Evolutionary conservation across 2,797 vertebrate genomes (phyloP).

Genomic region (Mionectes olivaceus): DNA sequence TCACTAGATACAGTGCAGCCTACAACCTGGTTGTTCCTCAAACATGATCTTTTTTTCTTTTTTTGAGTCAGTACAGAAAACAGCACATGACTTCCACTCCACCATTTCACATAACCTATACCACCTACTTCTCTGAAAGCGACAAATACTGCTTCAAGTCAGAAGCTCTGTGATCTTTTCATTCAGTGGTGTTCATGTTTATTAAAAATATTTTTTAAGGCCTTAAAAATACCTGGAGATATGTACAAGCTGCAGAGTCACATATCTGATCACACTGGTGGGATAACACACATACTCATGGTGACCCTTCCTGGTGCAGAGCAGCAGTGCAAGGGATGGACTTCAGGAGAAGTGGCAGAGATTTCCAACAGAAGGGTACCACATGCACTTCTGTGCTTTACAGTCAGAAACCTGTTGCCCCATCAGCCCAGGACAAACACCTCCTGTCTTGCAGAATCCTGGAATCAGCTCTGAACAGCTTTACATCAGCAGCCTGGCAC

Average conservation of each 20-base stretch:
- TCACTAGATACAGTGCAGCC: not conserved
- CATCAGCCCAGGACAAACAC: not conserved
- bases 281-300: accelerated
- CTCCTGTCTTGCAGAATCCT: not conserved
- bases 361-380: not conserved
- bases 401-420: not conserved
- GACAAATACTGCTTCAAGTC: not conserved
- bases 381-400: not conserved
- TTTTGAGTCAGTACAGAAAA: not conserved
- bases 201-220: not conserved
- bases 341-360: not conserved
- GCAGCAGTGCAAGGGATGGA: accelerated
- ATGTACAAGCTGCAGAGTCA: not conserved
- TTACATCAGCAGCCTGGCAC: not conserved
- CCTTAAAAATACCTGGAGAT: not conserved
- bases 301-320: not conserved
- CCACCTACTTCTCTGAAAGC: not conserved
- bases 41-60: not conserved
- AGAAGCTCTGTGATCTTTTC: accelerated
- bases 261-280: accelerated
- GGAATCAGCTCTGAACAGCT: not conserved
- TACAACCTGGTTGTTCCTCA: not conserved
- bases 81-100: not conserved
- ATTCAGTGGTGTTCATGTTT: not conserved
- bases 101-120: not conserved